Evolutionary conservation across 2,797 vertebrate species (phyloP), one percentile per base, ranked within the genome.

Genomic region (Enteromius afrohamiltoni): DNA sequence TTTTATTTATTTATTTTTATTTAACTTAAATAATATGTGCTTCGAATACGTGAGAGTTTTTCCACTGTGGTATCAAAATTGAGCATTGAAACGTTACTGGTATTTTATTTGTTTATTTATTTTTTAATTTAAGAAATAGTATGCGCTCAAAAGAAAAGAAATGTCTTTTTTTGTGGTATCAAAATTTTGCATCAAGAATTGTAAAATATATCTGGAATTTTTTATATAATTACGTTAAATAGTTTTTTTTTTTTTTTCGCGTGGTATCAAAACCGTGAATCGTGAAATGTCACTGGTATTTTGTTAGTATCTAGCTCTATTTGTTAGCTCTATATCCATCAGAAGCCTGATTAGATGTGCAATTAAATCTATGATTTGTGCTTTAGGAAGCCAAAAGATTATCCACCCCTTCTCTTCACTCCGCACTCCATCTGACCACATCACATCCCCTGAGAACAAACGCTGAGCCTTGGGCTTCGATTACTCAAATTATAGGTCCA

Each of bases 381-480:
- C 64, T 76, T 80, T 21, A 74, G 74, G 34, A 83, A 71, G 77
- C 73, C 13, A 69, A 31, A 64, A 69, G 74, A 73, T 81, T 79
- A 79, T 19, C 47, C 45, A 31, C 45, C 79, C 87, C 89, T 88
- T 79, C 89, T 79, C 40, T 26, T 90, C 92, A 90, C 88, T 93
- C 90, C 71, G 83, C 90, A 79, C 88, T 64, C 62, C 62, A 31
- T 34, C 62, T 69, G 82, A 86, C 89, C 88, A 90, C 90, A 90
- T 90, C 91, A 90, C 87, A 88, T 89, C 73, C 67, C 17, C 55
- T 26, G 68, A 70, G 83, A 71, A 37, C 8, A 68, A 68, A 70
- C 2, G 13, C 29, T 34, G 26, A 64, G 71, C 49, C 74, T 58
- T 40, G 4, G 65, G 21, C 21, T 83, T 53, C 40, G 47, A 29